These are phyloP conservation scores for Pyrrhia umbra DNA, from an alignment of 2,888 invertebrate species.

Conservation along the genomic window DNA sequence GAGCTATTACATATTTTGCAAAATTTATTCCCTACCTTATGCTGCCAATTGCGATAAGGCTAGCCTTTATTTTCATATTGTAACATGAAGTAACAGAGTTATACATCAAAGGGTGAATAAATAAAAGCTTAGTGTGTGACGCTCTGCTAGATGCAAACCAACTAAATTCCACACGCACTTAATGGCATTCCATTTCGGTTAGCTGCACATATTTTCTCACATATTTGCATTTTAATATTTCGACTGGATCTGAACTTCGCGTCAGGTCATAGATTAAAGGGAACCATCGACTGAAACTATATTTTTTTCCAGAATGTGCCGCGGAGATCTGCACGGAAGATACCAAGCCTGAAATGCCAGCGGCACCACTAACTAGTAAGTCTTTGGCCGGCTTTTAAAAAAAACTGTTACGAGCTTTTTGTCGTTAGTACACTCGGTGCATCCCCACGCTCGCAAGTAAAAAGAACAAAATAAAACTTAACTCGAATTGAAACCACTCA, in stretches of 20 bases:
- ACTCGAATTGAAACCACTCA: slow-evolving; percentile 40
- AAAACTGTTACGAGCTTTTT: background rate
- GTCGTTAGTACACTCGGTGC: background rate
- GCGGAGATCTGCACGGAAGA: slow-evolving; percentile 77
- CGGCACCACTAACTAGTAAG: slow-evolving; percentile 80
- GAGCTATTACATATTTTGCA: too few relatives aligned
- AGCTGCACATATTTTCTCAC: background rate
- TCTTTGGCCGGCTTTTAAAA: slow-evolving; percentile 26
- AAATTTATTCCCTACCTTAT: too few relatives aligned
- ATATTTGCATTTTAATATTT: background rate
- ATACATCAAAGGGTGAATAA: background rate
- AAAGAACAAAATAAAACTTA: slow-evolving; percentile 30
- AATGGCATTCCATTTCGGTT: background rate
- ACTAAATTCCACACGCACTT: slow-evolving; percentile 10
- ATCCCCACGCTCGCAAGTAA: background rate
- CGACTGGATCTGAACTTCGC: background rate
- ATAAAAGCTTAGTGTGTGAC: background rate
- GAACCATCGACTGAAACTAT: background rate
- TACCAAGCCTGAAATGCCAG: slow-evolving; percentile 69
- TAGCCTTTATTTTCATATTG: too few relatives aligned
- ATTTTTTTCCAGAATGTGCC: slow-evolving; percentile 77
- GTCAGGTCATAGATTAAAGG: background rate
- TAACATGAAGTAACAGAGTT: too few relatives aligned
- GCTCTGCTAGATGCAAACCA: background rate
- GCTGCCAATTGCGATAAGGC: too few relatives aligned